Base-by-base conservation (phyloP, 2,113 vertebrate species). In the Aythya baeri region DNA sequence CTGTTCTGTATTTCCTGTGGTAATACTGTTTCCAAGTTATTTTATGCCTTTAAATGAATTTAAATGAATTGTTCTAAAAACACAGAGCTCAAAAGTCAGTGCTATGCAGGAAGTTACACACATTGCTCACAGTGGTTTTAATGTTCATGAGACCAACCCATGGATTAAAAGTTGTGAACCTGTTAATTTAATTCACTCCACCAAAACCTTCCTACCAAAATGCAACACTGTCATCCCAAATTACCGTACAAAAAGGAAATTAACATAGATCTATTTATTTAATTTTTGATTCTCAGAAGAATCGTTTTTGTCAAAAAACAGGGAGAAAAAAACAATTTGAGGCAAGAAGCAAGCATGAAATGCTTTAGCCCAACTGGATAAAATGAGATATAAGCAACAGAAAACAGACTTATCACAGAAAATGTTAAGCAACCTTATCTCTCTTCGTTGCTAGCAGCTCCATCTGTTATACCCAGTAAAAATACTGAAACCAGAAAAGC, bases 341-440 rank as follows among this genome's bases (percentile, higher is more conserved):
- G 57, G 58, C 61, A 95, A 88, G 65, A 91, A 93, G 65, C 23
- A 90, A 96, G 93, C 92, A 92, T 82, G 92, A 96, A 96, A 92
- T 82, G 50, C 61, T 84, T 83, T 78, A 94, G 80, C 66, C 73
- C 93, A 86, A 82, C 58, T 89, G 88, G 34, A 79, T 92, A 94
- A 96, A 92, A 90, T 75, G 88, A 94, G 88, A 94, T 90, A 90
- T 76, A 94, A 92, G 90, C 52, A 81, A 75, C 54, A 23, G 66
- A 93, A 95, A 88, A 72, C 83, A 91, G 65, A 88, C 73, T 91
- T 95, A 81, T 52, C 59, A 90, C 81, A 66, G 86, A 92, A 95
- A 96, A 88, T 1, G 4, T 96, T 94, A 93, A 94, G 90, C 83
- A 96, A 78, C 86, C 86, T 96, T 97, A 96, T 95, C 92, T 96